Percentiles rank a stretch among this genome's conserved stretches.
Evolutionary conservation across 2,888 invertebrate genomes (phyloP).

Genomic region (Pollenia griseotomentosa): DNA sequence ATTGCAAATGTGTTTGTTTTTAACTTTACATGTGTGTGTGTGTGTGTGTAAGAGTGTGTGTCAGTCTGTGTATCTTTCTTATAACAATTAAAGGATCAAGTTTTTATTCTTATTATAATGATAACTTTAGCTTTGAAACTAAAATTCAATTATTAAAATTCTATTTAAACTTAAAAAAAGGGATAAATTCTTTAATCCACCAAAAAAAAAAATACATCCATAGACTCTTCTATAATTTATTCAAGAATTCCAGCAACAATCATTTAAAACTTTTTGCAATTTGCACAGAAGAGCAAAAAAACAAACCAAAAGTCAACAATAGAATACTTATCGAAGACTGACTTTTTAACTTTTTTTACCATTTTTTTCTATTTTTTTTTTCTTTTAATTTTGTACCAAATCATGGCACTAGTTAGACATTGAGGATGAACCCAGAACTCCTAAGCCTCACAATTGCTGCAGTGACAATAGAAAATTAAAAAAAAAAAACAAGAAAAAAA

Average conservation of each 20-base stretch:
- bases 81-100: slow-evolving; percentile 41
- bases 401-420: slow-evolving; percentile 16
- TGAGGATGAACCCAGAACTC: slow-evolving; percentile 16
- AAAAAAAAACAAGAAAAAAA: slow-evolving; percentile 36
- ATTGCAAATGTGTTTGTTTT: slow-evolving; percentile 4
- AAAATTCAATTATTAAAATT: slow-evolving; percentile 72
- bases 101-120: slow-evolving; percentile 44
- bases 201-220: slow-evolving; percentile 7
- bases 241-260: slow-evolving; percentile 21
- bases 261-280: slow-evolving; percentile 26
- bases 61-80: neutral
- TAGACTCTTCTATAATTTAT: neutral
- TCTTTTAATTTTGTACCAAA: slow-evolving; percentile 10
- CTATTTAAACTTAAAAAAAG: slow-evolving; percentile 49
- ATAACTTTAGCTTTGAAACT: slow-evolving; percentile 61
- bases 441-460: slow-evolving; percentile 34
- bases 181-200: slow-evolving; percentile 50
- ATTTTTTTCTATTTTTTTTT: neutral
- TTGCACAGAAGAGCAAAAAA: slow-evolving; percentile 28
- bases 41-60: neutral
- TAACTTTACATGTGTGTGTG: neutral
- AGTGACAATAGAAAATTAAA: slow-evolving; percentile 58
- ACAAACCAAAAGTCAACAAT: slow-evolving; percentile 63
- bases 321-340: slow-evolving; percentile 13
- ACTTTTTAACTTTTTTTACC: slow-evolving; percentile 41